These are phyloP conservation scores for Phaenicophaeus curvirostris DNA, from an alignment of 2,797 vertebrate species.

Conservation along the genomic window DNA sequence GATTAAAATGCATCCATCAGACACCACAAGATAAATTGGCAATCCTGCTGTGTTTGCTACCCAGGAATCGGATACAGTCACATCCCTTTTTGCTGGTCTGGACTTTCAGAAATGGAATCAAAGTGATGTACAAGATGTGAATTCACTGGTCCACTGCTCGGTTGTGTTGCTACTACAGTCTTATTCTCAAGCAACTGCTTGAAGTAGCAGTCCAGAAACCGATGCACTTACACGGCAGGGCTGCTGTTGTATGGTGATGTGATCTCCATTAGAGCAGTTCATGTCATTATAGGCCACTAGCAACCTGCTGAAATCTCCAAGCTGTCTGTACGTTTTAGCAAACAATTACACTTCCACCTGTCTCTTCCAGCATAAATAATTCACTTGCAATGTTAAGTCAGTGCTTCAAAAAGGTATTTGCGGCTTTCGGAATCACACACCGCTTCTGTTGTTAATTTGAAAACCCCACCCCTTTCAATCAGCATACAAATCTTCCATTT, in stretches of 20 bases:
- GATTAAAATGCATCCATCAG: background rate
- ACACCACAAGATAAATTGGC: fast-evolving
- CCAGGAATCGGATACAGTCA: too few species aligned
- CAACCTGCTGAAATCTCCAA: background rate
- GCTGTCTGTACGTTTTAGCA: background rate
- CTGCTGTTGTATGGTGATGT: fast-evolving
- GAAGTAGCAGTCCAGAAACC: background rate
- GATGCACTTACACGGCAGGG: too few species aligned
- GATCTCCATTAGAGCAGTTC: fast-evolving
- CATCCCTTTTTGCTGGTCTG: fast-evolving
- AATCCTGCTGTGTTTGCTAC: background rate
- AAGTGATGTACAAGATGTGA: background rate
- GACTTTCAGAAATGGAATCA: background rate
- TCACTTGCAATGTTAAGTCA: background rate
- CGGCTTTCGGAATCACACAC: fast-evolving
- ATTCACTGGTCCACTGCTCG: fast-evolving
- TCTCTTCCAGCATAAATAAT: background rate
- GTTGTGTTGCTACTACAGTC: background rate
- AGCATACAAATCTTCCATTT: background rate
- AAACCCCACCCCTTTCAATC: background rate
- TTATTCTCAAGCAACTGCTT: background rate
- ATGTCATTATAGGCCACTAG: fast-evolving
- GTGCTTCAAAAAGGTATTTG: background rate
- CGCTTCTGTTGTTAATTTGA: background rate
- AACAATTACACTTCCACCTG: background rate